Conservation (phyloP, 2,113 vertebrate species). For the Amazona vittata region DNA sequence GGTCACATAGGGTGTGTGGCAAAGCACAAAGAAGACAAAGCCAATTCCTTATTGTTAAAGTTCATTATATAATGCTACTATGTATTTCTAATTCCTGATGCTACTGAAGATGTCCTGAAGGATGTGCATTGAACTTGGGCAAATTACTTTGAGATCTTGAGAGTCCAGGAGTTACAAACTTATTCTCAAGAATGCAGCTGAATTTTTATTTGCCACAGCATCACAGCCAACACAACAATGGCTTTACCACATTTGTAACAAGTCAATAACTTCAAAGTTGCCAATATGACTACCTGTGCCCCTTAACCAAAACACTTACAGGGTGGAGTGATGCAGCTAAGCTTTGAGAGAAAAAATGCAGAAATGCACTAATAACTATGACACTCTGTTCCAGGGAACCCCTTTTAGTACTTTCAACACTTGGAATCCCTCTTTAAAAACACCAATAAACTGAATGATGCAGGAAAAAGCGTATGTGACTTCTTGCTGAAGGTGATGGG, state of each 20-base stretch:
- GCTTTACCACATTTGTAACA: neutral
- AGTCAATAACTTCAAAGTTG: neutral
- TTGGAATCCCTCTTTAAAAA: neutral
- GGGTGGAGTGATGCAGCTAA: neutral
- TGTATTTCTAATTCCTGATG: neutral
- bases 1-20: neutral
- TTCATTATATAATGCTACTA: neutral
- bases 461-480: neutral
- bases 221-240: neutral
- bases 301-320: neutral
- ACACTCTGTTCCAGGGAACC: neutral
- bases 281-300: neutral
- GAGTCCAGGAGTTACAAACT: neutral
- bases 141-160: neutral
- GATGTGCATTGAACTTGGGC: neutral
- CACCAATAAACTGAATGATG: neutral
- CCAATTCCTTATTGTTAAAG: neutral
- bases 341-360: neutral
- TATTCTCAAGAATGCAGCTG: neutral
- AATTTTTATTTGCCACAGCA: neutral
- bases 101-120: neutral
- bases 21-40: neutral
- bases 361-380: neutral
- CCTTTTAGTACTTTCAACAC: neutral
- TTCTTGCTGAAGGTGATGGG: neutral